Evolutionary conservation across 2,797 vertebrate genomes (phyloP), one percentile per base, ranked within the genome.

Genomic region (Sardinella longiceps): DNA sequence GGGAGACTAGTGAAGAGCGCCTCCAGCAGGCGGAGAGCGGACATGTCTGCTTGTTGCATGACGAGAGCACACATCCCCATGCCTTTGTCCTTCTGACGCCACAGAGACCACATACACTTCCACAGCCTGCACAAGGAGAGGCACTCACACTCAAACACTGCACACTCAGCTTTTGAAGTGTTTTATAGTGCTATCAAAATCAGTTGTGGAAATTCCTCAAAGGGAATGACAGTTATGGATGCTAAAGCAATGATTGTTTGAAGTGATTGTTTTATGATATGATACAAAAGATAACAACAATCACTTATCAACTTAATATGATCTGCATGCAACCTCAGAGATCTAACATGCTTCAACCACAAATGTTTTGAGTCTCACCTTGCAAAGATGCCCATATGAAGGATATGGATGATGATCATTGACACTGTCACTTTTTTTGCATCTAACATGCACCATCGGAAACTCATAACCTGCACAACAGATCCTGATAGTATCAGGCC

Each of bases 371-470:
- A 80, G 51, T 3, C 85, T 15, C 83, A 97, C 97, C 96, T 91
- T 90, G 96, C 96, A 90, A 96, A 97, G 88, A 97, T 91, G 9
- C 97, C 97, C 10, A 97, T 91, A 90, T 97, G 97, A 37, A 98
- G 91, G 39, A 96, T 83, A 83, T 97, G 97, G 3, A 96, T 92
- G 63, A 88, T 87, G 81, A 93, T 89, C 88, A 96, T 90, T 37
- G 91, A 92, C 84, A 93, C 90, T 86, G 86, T 84, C 0, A 87
- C 89, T 0, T 83, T 89, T 2, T n/a, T 91, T 39, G 95, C 95
- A 0, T 97, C 97, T 0, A 92, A 94, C 81, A 89, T 87, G 90
- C 95, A 96, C 97, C 97, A 97, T 86, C 93, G 87, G 58, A 95
- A 94, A 90, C 97, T 97, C 87, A 97, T 92, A 92, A 94, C 91